Percentiles rank a stretch among this genome's conserved stretches.
These are phyloP conservation scores for Aphyosemion australe DNA, from an alignment of 2,113 vertebrate species.

Conservation along the genomic window DNA sequence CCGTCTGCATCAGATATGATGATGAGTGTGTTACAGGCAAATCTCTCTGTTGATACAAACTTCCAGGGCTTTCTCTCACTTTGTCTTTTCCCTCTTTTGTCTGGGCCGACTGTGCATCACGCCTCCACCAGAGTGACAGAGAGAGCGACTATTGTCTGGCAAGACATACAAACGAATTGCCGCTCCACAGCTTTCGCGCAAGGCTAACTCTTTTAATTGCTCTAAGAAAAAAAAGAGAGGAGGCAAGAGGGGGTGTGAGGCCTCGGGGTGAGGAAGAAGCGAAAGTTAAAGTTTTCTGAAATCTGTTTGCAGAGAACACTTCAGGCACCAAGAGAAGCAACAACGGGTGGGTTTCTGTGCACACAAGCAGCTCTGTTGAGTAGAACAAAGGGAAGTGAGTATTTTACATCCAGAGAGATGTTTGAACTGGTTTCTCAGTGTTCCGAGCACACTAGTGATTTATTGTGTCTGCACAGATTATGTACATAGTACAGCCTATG, in stretches of 20 bases:
- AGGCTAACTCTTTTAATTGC: constrained; percentile 61
- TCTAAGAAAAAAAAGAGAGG: constrained; percentile 22
- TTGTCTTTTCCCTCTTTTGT: constrained; percentile 59
- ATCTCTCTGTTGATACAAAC: constrained; percentile 57
- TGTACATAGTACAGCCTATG: background rate
- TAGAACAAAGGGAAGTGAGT: background rate
- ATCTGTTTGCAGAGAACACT: background rate
- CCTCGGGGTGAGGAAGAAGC: constrained; percentile 4
- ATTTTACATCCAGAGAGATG: background rate
- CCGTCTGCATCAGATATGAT: constrained; percentile 75
- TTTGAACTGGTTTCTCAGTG: background rate
- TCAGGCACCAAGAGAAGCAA: background rate
- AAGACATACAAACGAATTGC: constrained; percentile 21
- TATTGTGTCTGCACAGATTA: background rate
- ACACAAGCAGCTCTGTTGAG: background rate
- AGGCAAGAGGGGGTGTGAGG: constrained; percentile 11
- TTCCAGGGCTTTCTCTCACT: constrained; percentile 51
- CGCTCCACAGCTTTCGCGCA: constrained; percentile 46
- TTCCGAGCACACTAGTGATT: background rate
- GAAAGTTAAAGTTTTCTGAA: constrained; percentile 18
- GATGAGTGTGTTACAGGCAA: no score
- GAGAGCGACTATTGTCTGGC: constrained; percentile 61
- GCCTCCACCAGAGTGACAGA: constrained; percentile 31
- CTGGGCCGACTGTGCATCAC: constrained; percentile 20
- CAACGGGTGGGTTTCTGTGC: background rate